phyloP scores from a whole-genome alignment of 53 echinoderm and acorn worm genomes.

The Pentamera pediparva region DNA sequence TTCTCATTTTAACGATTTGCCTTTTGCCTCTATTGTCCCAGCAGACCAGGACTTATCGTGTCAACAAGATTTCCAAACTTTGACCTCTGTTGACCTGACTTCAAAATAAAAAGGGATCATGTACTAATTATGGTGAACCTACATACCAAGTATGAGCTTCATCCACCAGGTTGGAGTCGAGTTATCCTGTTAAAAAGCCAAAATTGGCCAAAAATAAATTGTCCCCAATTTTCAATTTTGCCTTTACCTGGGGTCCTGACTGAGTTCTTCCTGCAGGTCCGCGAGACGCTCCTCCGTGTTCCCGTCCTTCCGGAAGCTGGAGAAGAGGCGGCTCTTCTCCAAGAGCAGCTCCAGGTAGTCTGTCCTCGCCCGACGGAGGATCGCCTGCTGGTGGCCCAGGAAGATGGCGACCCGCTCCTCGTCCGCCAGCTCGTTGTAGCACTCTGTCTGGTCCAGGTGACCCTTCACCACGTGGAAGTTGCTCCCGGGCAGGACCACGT shows the following conservation, averaged over 20 bases:
- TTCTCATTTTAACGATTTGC: too few relatives aligned
- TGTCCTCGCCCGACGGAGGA: constrained; percentile 38
- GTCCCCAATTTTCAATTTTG: too few relatives aligned
- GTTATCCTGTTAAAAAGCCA: too few relatives aligned
- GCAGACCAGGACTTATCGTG: too few relatives aligned
- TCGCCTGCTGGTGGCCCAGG: constrained; percentile 63
- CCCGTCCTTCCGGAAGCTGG: constrained; percentile 43
- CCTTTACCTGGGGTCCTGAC: constrained; percentile 47
- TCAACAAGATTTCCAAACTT: too few relatives aligned
- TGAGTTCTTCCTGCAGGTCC: constrained; percentile 45
- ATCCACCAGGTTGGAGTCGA: too few relatives aligned
- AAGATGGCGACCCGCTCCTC: constrained; percentile 65
- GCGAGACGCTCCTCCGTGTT: constrained; percentile 37
- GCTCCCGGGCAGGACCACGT: constrained; percentile 65
- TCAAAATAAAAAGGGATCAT: too few relatives aligned
- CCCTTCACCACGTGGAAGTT: constrained; percentile 48
- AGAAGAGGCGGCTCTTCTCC: constrained; percentile 52
- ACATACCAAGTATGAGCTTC: too few relatives aligned
- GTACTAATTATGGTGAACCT: too few relatives aligned
- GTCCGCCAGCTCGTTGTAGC: constrained; percentile 56
- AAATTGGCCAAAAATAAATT: too few relatives aligned
- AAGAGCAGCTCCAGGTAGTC: constrained; percentile 74
- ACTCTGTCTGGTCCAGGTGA: constrained; percentile 52
- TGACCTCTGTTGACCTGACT: too few relatives aligned
- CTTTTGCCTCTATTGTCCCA: too few relatives aligned